Percentiles rank a stretch among this genome's conserved stretches.
Conservation (phyloP, 2,113 vertebrate genomes). For the Todiramphus chloris region DNA sequence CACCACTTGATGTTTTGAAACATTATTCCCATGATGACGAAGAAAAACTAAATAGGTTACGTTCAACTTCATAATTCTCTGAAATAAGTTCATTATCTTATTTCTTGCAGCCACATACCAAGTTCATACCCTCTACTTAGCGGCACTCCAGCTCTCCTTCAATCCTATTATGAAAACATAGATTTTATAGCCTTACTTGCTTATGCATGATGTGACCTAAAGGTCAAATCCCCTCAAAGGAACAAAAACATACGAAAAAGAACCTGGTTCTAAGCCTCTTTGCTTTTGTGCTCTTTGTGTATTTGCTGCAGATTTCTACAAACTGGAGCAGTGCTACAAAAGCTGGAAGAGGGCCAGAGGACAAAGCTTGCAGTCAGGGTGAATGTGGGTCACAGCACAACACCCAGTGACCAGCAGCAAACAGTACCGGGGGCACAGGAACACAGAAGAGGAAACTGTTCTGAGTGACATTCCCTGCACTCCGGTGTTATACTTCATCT, state of each 20-base stretch:
- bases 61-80: neutral
- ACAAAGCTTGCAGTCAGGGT: neutral
- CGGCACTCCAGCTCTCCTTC: neutral
- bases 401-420: neutral
- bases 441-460: neutral
- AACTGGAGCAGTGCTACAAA: neutral
- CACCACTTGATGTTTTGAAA: neutral
- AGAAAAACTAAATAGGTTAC: neutral
- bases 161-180: neutral
- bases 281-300: neutral
- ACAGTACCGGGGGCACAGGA: neutral
- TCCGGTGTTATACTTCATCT: rapidly evolving
- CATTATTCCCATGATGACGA: neutral
- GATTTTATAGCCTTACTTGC: neutral
- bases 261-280: slow-evolving; percentile 11
- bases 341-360: slow-evolving; percentile 31
- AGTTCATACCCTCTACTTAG: neutral
- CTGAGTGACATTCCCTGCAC: neutral
- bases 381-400: slow-evolving; percentile 43
- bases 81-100: neutral
- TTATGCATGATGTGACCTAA: neutral
- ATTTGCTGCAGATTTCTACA: neutral
- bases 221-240: neutral
- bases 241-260: neutral
- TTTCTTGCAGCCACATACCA: neutral